phyloP scores from a whole-genome alignment of 1,140 invertebrate genomes.

The Bilobella aurantiaca region DNA sequence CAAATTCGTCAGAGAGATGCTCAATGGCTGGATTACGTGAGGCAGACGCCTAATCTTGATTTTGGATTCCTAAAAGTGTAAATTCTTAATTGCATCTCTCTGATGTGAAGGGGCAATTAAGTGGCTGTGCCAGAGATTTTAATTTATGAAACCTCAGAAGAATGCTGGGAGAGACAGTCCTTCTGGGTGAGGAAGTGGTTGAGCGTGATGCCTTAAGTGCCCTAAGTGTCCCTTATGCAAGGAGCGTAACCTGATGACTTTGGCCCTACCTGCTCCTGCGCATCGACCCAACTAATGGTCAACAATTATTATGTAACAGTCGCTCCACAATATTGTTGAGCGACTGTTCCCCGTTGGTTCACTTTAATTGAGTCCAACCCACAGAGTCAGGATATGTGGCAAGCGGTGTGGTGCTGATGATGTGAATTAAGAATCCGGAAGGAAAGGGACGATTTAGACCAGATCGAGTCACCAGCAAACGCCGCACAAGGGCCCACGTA shows the following conservation, averaged over 20 bases:
- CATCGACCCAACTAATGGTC: background rate
- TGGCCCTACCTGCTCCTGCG: background rate
- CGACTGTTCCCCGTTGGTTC: background rate
- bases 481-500: background rate
- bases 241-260: background rate
- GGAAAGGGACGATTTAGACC: constrained; percentile 6
- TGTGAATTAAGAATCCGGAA: constrained; percentile 8
- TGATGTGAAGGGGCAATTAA: no score
- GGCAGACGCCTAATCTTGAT: no score
- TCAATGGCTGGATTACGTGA: no score
- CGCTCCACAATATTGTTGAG: background rate
- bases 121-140: no score
- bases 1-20: no score
- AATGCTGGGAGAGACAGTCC: no score
- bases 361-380: background rate
- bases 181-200: background rate
- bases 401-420: background rate
- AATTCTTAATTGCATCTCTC: no score
- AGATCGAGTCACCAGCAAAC: background rate
- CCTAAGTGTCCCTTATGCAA: background rate
- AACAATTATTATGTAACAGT: no score
- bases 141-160: no score
- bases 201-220: background rate
- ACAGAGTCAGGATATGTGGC: background rate
- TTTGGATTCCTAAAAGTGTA: no score